A percentile compares a stretch with the other conserved stretches of the same genome.
Evolutionary conservation across 2,888 invertebrate genomes (phyloP).

Genomic region (Rhodophaea formosa): DNA sequence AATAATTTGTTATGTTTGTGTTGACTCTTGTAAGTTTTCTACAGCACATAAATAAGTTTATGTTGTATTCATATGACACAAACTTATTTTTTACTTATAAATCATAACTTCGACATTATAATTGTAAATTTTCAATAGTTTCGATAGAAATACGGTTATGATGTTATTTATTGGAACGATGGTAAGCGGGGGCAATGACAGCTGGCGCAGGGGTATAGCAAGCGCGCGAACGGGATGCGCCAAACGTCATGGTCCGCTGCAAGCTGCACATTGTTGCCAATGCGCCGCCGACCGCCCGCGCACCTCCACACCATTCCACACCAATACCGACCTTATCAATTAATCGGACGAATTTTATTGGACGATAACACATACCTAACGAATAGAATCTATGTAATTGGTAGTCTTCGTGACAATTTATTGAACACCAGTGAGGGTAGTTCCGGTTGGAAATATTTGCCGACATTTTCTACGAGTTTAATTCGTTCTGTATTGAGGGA

Average conservation of each 20-base stretch:
- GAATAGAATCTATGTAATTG: neutral
- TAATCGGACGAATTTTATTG: conserved; percentile 13
- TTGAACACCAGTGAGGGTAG: neutral
- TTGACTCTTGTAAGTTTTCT: too few species aligned
- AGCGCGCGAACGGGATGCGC: conserved; percentile 6
- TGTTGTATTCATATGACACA: too few species aligned
- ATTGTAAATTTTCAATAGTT: too few species aligned
- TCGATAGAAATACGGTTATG: too few species aligned
- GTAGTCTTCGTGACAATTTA: neutral
- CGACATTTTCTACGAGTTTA: neutral
- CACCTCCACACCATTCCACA: neutral
- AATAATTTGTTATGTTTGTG: too few species aligned
- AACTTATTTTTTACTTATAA: too few species aligned
- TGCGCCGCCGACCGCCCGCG: conserved; percentile 5
- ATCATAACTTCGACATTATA: too few species aligned
- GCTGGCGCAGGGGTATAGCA: neutral
- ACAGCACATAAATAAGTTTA: too few species aligned
- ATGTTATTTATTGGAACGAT: neutral
- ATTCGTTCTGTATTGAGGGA: neutral
- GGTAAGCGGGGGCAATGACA: conserved; percentile 1
- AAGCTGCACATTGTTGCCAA: conserved; percentile 9
- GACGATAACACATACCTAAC: conserved; percentile 9
- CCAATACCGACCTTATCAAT: conserved; percentile 9
- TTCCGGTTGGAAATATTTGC: neutral
- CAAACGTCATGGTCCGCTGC: conserved; percentile 5